Evolutionary conservation across 1,140 invertebrate species (phyloP).

Genomic region (Orius insidiosus): DNA sequence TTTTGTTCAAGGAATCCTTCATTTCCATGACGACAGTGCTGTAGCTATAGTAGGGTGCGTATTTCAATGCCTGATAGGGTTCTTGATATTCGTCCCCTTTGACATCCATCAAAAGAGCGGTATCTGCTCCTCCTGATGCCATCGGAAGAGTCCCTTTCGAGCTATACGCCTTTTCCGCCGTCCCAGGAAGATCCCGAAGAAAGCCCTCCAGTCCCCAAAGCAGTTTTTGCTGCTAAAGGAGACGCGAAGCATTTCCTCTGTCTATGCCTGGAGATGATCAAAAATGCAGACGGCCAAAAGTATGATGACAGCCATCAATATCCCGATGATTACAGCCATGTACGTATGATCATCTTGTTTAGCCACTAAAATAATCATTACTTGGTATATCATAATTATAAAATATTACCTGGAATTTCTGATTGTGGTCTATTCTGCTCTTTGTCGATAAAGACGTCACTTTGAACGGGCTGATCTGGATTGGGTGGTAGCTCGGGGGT

Average conservation of each 20-base stretch:
- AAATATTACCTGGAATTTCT: constrained; percentile 21
- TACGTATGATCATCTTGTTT: constrained; percentile 55
- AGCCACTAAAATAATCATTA: constrained; percentile 26
- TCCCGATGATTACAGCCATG: constrained; percentile 66
- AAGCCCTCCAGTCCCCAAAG: constrained; percentile 13
- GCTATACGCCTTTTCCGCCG: constrained; percentile 28
- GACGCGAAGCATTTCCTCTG: constrained; percentile 60
- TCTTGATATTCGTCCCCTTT: constrained; percentile 63
- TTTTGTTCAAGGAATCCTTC: constrained; percentile 45
- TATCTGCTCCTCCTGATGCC: constrained; percentile 26
- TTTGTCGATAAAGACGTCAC: constrained; percentile 33
- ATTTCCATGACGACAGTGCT: constrained; percentile 60
- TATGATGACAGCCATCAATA: constrained; percentile 58
- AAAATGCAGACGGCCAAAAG: constrained; percentile 50
- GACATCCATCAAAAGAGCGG: constrained; percentile 28
- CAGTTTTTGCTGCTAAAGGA: constrained; percentile 42
- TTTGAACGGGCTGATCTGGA: constrained; percentile 25
- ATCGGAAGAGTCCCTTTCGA: constrained; percentile 27
- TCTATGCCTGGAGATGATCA: constrained; percentile 57
- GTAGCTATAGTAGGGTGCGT: constrained; percentile 62
- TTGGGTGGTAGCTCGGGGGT: constrained; percentile 35
- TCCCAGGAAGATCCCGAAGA: constrained; percentile 29
- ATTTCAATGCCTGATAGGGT: constrained; percentile 56
- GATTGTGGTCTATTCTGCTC: constrained; percentile 25
- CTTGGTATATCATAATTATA: too few species aligned